phyloP scores from a whole-genome alignment of 2,113 vertebrate species.

The Ginglymostoma cirratum region DNA sequence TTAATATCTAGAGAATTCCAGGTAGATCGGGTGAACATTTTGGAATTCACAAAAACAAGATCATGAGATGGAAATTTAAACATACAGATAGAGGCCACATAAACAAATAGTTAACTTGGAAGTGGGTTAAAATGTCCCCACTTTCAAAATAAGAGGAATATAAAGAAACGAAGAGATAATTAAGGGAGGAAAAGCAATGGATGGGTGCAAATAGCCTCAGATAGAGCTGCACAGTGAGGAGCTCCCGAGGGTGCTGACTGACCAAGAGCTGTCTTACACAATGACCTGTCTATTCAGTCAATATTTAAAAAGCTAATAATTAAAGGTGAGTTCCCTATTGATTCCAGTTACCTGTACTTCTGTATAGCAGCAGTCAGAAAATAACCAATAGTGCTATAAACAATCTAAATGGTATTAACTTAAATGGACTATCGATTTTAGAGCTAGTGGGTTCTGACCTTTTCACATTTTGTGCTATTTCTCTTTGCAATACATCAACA shows the following conservation, averaged over 20 bases:
- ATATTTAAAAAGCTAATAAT: neutral
- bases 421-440: constrained; percentile 1
- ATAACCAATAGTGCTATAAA: neutral
- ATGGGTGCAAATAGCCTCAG: neutral
- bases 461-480: neutral
- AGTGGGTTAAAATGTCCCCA: too few relatives aligned
- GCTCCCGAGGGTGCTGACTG: neutral
- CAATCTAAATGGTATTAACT: neutral
- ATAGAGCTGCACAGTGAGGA: neutral
- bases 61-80: too few relatives aligned
- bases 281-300: neutral
- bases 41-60: too few relatives aligned
- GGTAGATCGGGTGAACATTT: too few relatives aligned
- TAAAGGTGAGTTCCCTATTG: neutral
- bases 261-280: neutral
- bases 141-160: too few relatives aligned
- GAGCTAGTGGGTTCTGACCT: neutral
- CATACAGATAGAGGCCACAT: too few relatives aligned
- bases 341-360: neutral
- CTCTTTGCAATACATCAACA: neutral
- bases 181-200: neutral
- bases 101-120: too few relatives aligned
- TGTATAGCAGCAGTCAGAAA: neutral
- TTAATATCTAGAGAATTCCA: too few relatives aligned
- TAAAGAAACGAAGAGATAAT: neutral